Evolutionary conservation across 2,113 vertebrate genomes (phyloP).

Genomic region (Pardalotus punctatus): DNA sequence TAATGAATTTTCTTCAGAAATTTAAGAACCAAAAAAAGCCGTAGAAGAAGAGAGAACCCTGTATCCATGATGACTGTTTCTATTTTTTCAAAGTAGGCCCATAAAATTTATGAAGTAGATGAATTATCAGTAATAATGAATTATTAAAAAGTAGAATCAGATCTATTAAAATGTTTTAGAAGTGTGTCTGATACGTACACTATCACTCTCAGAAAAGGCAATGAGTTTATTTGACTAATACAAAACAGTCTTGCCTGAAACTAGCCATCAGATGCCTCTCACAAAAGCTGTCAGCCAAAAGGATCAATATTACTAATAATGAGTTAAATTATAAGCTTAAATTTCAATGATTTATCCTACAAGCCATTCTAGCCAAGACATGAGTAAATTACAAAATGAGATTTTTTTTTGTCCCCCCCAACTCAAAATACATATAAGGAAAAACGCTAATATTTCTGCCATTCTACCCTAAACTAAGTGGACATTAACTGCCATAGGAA

Average conservation of each 20-base stretch:
- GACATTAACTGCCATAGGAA: neutral
- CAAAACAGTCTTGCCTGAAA: neutral
- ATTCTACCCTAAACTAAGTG: neutral
- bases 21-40: neutral
- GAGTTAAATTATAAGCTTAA: neutral
- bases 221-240: neutral
- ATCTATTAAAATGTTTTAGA: neutral
- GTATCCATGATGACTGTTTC: neutral
- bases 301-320: neutral
- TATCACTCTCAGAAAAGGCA: neutral
- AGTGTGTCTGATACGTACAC: neutral
- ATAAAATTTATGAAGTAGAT: neutral
- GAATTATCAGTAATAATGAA: neutral
- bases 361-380: neutral
- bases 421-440: neutral
- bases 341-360: neutral
- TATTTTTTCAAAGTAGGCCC: neutral
- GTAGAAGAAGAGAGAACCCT: accelerated
- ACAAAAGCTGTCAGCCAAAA: neutral
- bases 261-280: neutral
- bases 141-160: neutral
- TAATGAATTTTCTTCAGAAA: neutral
- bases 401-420: accelerated
- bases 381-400: neutral
- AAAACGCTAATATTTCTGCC: neutral